A percentile compares a stretch with the other conserved stretches of the same genome.
Conservation (phyloP, 2,113 vertebrate genomes). For the Platysternon megacephalum region DNA sequence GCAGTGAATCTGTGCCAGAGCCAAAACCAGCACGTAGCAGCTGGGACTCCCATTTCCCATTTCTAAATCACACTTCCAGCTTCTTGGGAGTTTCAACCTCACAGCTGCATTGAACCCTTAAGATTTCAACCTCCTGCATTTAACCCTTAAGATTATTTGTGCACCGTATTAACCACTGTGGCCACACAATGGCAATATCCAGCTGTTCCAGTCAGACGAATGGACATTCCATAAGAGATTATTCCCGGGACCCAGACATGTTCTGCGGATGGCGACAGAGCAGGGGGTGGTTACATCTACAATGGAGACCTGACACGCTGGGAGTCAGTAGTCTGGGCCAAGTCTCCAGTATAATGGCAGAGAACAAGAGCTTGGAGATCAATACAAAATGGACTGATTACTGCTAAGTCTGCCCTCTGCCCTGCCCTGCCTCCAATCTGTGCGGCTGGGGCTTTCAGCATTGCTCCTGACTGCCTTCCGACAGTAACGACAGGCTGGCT, state of each 20-base stretch:
- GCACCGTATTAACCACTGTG: neutral
- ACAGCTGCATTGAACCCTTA: neutral
- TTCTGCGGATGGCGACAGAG: neutral
- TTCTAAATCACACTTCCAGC: neutral
- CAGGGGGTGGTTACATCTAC: neutral
- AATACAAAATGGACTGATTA: neutral
- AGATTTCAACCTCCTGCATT: neutral
- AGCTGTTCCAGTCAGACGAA: too few species aligned
- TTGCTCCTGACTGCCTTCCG: neutral
- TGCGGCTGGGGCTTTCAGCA: accelerated
- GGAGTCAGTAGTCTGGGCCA: neutral
- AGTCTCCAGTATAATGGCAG: neutral
- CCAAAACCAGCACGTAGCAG: neutral
- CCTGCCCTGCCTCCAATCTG: neutral
- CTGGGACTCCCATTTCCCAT: neutral
- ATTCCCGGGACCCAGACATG: neutral
- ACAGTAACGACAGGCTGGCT: accelerated
- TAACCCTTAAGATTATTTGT: neutral
- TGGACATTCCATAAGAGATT: neutral
- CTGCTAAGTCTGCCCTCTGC: neutral
- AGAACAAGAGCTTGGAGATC: neutral
- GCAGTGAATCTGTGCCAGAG: neutral
- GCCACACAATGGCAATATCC: neutral
- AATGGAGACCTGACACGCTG: neutral
- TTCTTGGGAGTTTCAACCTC: neutral